Evolutionary conservation across 2,888 invertebrate genomes (phyloP).

Genomic region (Neoscelio sp.): DNA sequence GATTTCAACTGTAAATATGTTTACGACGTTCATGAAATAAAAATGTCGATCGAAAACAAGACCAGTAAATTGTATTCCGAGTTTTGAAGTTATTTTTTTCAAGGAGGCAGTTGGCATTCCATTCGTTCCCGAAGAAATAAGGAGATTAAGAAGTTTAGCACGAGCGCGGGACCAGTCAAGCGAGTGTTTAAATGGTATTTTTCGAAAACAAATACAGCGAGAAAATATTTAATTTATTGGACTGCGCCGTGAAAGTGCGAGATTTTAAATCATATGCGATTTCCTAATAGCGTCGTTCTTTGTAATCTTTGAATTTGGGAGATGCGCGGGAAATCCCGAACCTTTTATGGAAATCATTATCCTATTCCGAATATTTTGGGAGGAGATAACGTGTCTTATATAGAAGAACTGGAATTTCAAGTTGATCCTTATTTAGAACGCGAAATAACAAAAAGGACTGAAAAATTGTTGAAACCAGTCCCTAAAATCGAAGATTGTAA

Average conservation of each 20-base stretch:
- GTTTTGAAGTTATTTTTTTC: conserved; percentile 26
- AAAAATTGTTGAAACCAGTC: conserved; percentile 46
- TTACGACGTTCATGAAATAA: not conserved
- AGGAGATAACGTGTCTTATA: conserved; percentile 31
- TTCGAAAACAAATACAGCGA: not conserved
- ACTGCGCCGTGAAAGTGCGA: too few species aligned
- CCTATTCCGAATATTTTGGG: conserved; percentile 21
- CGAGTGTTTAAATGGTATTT: conserved; percentile 4
- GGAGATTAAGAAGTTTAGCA: conserved; percentile 35
- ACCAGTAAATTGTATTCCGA: conserved; percentile 1
- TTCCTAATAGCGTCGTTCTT: not conserved
- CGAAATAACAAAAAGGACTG: conserved; percentile 40
- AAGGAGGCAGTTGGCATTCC: conserved; percentile 29
- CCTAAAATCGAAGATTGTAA: conserved; percentile 8
- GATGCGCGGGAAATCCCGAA: conserved; percentile 48
- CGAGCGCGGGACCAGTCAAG: conserved; percentile 19
- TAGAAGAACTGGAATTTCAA: conserved; percentile 57
- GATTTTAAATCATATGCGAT: too few species aligned
- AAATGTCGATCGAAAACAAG: not conserved
- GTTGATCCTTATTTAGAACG: conserved; percentile 54
- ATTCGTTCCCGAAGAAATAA: conserved; percentile 34
- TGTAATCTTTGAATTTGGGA: conserved; percentile 25
- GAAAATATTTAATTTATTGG: too few species aligned
- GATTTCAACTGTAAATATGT: conserved; percentile 9
- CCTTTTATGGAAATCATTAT: conserved; percentile 47